phyloP scores from a whole-genome alignment of 2,888 invertebrate genomes.

The Hartigia nigra region DNA sequence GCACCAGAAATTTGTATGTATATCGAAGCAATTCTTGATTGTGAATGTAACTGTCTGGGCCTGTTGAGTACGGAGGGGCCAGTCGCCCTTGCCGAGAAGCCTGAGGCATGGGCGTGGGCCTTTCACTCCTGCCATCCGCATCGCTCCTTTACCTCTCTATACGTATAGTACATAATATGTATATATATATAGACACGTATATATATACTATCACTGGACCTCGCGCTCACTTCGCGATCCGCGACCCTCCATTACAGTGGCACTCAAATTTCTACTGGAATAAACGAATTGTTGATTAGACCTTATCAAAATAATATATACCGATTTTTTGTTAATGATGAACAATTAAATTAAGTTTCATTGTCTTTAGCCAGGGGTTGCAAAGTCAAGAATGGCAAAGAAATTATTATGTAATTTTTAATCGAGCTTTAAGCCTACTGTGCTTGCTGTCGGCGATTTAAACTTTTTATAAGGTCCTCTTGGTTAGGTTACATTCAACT shows the following conservation, averaged over 20 bases:
- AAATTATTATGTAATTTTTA: not conserved
- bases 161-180: conserved; percentile 11
- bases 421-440: not conserved
- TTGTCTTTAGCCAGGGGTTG: not conserved
- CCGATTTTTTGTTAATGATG: not conserved
- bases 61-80: conserved; percentile 55
- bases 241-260: conserved; percentile 42
- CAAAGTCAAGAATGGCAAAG: not conserved
- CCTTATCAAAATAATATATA: not conserved
- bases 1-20: not conserved
- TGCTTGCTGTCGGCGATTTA: not conserved
- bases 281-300: not conserved
- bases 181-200: conserved; percentile 12
- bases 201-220: conserved; percentile 17
- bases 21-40: not conserved
- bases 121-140: conserved; percentile 66
- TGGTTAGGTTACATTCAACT: not conserved
- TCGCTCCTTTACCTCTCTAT: conserved; percentile 50
- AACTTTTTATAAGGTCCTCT: not conserved
- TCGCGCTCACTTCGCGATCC: conserved; percentile 15
- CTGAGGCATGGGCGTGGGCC: conserved; percentile 66
- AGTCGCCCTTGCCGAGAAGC: conserved; percentile 65
- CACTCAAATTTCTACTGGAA: conserved; percentile 37
- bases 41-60: conserved; percentile 6
- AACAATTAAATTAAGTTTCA: not conserved